Base-by-base conservation (phyloP, 2,888 invertebrate species). In the Amaurobius ferox region DNA sequence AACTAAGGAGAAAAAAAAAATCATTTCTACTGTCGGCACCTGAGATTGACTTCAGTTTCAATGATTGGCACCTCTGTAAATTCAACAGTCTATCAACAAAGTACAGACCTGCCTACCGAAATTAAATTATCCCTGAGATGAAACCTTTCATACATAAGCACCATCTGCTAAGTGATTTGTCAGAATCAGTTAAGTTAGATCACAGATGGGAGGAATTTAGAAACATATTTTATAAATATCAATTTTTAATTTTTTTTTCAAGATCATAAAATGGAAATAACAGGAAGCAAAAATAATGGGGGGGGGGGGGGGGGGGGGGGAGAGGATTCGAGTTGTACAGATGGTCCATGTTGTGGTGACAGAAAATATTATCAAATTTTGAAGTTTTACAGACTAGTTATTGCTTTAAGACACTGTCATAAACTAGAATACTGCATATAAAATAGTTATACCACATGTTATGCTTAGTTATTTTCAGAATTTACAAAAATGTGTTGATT, bases 91-190 rank as follows among this genome's bases (percentile, higher is more conserved):
- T 64, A 76, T 30, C 16, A 73, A 79, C 68, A 68, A 79, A 76
- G 29, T 55, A 86, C 86, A 86, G 86, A 86, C 86, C 86, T 86
- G 86, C 86, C 86, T 71, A 70, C 79, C 30, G 70, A 79, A 86
- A 83, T 85, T 61, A 85, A 71, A 86, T 64, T 76, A 79, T 86
- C 79, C 86, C 86, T 86, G 86, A 86, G 86, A 79, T 86, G 72
- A 76, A 86, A 79, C 74, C 67, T 62, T 86, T 70, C 79, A 79
- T 76, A 73, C 73, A 70, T 61, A 86, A 86, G 86, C 86, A 86
- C 86, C 86, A 86, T 83, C 83, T 83, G 83, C 83, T 76, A 83
- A 77, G 70, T 83, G 83, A 83, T 83, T 83, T 83, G 83, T 83
- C 83, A 70, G 64, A 73, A 83, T 64, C 26, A 77, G 48, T 77